phyloP scores from a whole-genome alignment of 2,113 vertebrate genomes.

The Neogale vison region DNA sequence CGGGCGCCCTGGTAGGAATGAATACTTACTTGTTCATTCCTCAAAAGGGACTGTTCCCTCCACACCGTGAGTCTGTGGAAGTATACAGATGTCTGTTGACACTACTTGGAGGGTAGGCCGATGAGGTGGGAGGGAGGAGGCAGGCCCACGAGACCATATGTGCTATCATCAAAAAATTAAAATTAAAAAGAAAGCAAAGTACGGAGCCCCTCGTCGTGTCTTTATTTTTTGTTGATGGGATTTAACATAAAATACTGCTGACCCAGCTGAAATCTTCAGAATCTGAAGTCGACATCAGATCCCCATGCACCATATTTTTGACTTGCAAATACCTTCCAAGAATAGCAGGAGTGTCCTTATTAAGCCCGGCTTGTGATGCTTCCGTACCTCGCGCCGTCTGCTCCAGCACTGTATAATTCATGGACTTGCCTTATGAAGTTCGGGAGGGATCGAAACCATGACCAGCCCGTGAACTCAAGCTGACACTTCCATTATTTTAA shows the following conservation, averaged over 20 bases:
- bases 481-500: conserved; percentile 62
- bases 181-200: conserved; percentile 28
- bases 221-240: conserved; percentile 66
- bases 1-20: not conserved
- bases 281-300: conserved; percentile 85
- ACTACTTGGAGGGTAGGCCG: no score
- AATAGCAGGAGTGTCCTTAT: conserved; percentile 81
- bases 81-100: not conserved
- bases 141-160: not conserved
- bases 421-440: conserved; percentile 77
- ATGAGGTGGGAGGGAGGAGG: not conserved
- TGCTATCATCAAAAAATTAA: not conserved
- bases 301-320: conserved; percentile 81
- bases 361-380: conserved; percentile 82
- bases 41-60: not conserved
- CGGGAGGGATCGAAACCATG: conserved; percentile 63
- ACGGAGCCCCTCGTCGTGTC: not conserved
- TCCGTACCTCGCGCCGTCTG: conserved; percentile 87
- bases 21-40: not conserved
- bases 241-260: conserved; percentile 82
- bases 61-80: not conserved
- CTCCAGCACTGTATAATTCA: conserved; percentile 83
- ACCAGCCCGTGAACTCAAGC: conserved; percentile 70
- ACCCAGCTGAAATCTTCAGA: conserved; percentile 85
- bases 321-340: conserved; percentile 84